Conservation (phyloP, 1,140 invertebrate genomes). For the Danaus melanippus region DNA sequence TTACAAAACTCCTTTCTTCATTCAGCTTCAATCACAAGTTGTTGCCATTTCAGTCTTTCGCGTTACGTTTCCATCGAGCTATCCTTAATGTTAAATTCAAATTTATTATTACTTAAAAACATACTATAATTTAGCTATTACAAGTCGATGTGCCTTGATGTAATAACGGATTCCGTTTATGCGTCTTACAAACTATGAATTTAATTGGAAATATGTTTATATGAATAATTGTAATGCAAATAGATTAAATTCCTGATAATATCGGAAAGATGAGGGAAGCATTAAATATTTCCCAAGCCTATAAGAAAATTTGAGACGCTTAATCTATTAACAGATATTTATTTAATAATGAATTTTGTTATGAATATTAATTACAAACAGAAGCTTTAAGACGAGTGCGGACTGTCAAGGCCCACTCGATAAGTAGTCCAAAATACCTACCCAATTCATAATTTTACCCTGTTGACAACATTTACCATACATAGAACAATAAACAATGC, state of each 20-base stretch:
- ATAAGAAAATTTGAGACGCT: conserved; percentile 6
- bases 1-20: conserved; percentile 37
- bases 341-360: conserved; percentile 19
- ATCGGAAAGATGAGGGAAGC: too few relatives aligned
- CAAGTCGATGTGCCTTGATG: conserved; percentile 9
- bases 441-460: conserved; percentile 42
- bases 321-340: conserved; percentile 18
- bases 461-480: conserved; percentile 59
- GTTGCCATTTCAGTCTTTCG: conserved; percentile 63
- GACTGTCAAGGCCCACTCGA: not conserved
- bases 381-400: too few relatives aligned
- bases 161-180: not conserved
- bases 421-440: conserved; percentile 14
- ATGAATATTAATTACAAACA: conserved; percentile 10
- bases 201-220: too few relatives aligned
- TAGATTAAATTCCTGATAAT: too few relatives aligned
- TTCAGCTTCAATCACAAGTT: conserved; percentile 54
- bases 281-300: not conserved
- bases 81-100: conserved; percentile 19
- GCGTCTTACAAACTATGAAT: too few relatives aligned
- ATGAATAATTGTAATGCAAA: too few relatives aligned
- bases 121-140: conserved; percentile 4
- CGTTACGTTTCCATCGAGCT: conserved; percentile 31
- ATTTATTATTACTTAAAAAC: conserved; percentile 1
- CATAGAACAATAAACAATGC: conserved; percentile 53